Base-by-base conservation (phyloP, 2,888 invertebrate genomes). In the Trachelus troglodyta region DNA sequence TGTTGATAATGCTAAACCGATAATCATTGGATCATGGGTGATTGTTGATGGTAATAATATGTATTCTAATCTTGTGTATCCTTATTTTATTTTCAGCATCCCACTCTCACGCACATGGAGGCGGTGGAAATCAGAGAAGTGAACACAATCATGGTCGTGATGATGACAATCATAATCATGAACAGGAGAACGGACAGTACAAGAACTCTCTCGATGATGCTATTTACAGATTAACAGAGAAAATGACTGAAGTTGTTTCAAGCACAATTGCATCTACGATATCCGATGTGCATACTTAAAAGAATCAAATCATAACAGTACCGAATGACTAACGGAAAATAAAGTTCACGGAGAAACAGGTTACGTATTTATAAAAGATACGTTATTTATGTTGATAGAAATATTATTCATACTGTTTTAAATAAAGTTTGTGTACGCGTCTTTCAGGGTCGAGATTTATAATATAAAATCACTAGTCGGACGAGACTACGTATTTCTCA, bases 171-270 rank as follows among this genome's bases (percentile, higher is more conserved):
- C 34, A 69, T 35, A 31, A 31, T 56, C 77, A 82, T 78, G 80
- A 78, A 40, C 75, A 81, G 9, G 77, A 77, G 71, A 76, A 80
- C 73, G 77, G 77, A 3, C 80, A 83, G 56, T 75, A 80, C 75
- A 82, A 11, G 78, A 83, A 74, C 82, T 84, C 76, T 77, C 80
- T 30, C 76, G 77, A 35, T 11, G 78, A 76, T 11, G 84, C 85
- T 31, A 88, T 89, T 73, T 85, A 83, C 56, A 84, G 80, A 76
- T 83, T 88, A 69, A 86, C 89, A 37, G 84, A 85, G n/a, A 86
- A 80, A 71, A 84, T 89, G 12, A 81, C 84, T 9, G 85, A 88
- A 3, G 85, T 79, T 4, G 81, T 89, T 23, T 83, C 83, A 37
- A 85, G 83, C 31, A 83, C 79, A 0, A 76, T 88, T 11, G 81